A percentile compares a stretch with the other conserved stretches of the same genome.
phyloP scores from a whole-genome alignment of 2,888 invertebrate species.

The Sinohyriopsis cumingii region DNA sequence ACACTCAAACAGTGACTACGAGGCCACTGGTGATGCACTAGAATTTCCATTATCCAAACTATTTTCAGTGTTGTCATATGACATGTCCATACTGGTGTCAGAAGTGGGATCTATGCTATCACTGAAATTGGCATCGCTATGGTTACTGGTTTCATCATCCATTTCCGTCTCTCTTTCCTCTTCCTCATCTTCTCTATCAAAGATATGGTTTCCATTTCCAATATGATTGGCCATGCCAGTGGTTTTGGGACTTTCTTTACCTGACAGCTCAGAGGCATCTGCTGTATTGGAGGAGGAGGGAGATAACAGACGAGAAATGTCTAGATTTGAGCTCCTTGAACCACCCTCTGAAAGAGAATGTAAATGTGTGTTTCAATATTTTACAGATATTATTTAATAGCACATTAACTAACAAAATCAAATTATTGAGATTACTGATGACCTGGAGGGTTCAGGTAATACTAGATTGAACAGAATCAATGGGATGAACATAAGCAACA shows the following conservation, averaged over 20 bases:
- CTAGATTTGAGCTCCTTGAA: no score
- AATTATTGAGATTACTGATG: no score
- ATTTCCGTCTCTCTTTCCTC: slow-evolving; percentile 30
- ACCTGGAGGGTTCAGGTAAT: no score
- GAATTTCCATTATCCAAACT: slow-evolving; percentile 35
- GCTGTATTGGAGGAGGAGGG: no score
- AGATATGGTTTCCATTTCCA: slow-evolving; percentile 8
- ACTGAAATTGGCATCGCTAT: slow-evolving; percentile 51
- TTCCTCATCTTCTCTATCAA: slow-evolving; percentile 35
- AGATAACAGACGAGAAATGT: no score
- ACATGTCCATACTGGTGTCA: slow-evolving; percentile 42
- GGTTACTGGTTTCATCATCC: slow-evolving; percentile 26
- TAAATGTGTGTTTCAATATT: no score
- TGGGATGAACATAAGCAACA: no score
- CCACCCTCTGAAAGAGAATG: no score
- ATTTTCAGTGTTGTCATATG: slow-evolving; percentile 35
- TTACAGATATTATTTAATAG: no score
- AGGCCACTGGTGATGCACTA: slow-evolving; percentile 13
- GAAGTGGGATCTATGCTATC: slow-evolving; percentile 41
- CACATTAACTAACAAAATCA: no score
- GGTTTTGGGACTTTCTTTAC: neutral
- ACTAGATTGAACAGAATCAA: no score
- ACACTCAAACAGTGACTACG: no score
- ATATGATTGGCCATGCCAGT: slow-evolving; percentile 17
- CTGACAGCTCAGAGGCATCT: neutral